Percentiles rank a stretch among this genome's conserved stretches.
Conservation (phyloP, 2,113 vertebrate species). For the Synchiropus splendidus region DNA sequence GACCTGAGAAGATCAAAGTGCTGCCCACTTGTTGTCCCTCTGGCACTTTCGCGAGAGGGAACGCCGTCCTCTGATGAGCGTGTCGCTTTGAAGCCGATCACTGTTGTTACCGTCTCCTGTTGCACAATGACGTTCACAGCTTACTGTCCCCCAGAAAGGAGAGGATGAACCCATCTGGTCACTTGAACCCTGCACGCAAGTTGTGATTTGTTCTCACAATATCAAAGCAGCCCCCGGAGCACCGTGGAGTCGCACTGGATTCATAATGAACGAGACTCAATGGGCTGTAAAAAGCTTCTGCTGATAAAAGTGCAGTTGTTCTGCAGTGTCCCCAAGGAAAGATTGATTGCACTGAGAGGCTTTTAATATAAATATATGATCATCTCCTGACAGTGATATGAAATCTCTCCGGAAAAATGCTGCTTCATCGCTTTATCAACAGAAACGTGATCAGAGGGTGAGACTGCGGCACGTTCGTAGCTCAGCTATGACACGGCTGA, state of each 20-base stretch:
- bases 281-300: constrained; percentile 25
- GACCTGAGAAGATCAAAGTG: constrained; percentile 58
- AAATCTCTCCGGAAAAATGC: constrained; percentile 46
- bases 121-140: constrained; percentile 44
- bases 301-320: constrained; percentile 40
- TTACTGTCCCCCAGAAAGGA: constrained; percentile 25
- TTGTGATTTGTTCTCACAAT: constrained; percentile 48
- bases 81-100: constrained; percentile 52
- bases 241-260: constrained; percentile 29
- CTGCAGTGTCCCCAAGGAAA: constrained; percentile 40
- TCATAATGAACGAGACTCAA: constrained; percentile 32
- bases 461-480: constrained; percentile 26
- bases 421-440: constrained; percentile 42
- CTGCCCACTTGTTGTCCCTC: constrained; percentile 36
- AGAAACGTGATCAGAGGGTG: constrained; percentile 44
- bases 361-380: constrained; percentile 55
- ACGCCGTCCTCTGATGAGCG: constrained; percentile 48
- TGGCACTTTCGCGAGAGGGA: constrained; percentile 38
- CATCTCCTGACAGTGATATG: constrained; percentile 49
- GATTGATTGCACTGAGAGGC: constrained; percentile 57
- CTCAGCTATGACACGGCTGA: constrained; percentile 8
- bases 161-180: constrained; percentile 23
- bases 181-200: constrained; percentile 25
- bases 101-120: constrained; percentile 53
- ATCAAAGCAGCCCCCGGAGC: constrained; percentile 52